A percentile compares a stretch with the other conserved stretches of the same genome.
Conservation (phyloP, 2,888 invertebrate genomes). For the Neoascia interrupta region DNA sequence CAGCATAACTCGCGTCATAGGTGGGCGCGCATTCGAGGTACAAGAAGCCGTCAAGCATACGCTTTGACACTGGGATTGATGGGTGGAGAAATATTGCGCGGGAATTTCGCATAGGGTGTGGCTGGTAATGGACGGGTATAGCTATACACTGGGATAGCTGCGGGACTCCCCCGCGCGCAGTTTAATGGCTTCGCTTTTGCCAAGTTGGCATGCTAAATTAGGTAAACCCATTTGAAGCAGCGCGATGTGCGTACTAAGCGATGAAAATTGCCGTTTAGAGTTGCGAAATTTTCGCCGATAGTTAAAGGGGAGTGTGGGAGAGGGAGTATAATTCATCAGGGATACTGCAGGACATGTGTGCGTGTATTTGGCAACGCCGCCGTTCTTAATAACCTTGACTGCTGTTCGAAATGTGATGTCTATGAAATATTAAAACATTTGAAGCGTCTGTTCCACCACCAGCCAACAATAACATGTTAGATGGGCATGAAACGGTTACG, state of each 20-base stretch:
- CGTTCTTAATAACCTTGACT: no score
- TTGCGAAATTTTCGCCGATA: neutral
- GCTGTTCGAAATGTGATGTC: constrained; percentile 8
- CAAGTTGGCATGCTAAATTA: constrained; percentile 45
- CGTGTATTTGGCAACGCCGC: no score
- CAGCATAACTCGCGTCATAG: constrained; percentile 7
- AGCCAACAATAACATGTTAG: constrained; percentile 14
- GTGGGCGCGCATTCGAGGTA: neutral
- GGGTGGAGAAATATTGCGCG: constrained; percentile 18
- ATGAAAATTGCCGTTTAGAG: constrained; percentile 14
- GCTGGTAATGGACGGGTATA: neutral
- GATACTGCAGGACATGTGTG: neutral
- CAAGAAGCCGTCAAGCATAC: constrained; percentile 27
- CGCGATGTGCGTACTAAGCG: constrained; percentile 39
- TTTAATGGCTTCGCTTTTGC: constrained; percentile 40
- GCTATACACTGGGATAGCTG: neutral
- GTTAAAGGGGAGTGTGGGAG: neutral
- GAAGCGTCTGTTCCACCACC: no score
- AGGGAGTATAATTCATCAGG: constrained; percentile 14
- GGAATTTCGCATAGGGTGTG: neutral
- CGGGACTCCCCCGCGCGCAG: neutral
- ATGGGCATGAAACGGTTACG: constrained; percentile 31
- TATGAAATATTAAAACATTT: constrained; percentile 33
- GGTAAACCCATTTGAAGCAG: constrained; percentile 43
- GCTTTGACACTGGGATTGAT: constrained; percentile 57